These are phyloP conservation scores for Sycobia sp. DNA, from an alignment of 1,140 invertebrate species.

Conservation along the genomic window DNA sequence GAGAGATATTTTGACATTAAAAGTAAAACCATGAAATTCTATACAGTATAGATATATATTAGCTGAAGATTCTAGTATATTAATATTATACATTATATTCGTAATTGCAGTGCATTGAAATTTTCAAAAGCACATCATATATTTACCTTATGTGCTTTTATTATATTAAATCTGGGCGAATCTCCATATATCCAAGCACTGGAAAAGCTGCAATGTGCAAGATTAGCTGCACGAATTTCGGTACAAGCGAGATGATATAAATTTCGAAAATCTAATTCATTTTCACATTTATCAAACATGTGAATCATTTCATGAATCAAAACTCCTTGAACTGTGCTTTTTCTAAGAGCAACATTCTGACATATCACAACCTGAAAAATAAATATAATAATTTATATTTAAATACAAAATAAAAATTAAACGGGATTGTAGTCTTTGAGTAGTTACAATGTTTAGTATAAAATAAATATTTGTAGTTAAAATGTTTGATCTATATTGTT, in stretches of 20 bases:
- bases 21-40: too few species aligned
- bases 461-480: too few species aligned
- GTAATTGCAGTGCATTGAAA: too few species aligned
- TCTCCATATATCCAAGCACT: constrained; percentile 79
- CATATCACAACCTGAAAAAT: constrained; percentile 83
- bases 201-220: constrained; percentile 88
- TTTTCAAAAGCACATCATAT: too few species aligned
- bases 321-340: constrained; percentile 76
- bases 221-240: constrained; percentile 89
- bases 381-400: background rate
- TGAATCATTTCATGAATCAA: constrained; percentile 93
- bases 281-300: constrained; percentile 94
- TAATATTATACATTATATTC: too few species aligned
- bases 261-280: constrained; percentile 88
- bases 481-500: too few species aligned
- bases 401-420: background rate
- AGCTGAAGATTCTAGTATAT: too few species aligned
- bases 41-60: too few species aligned
- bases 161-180: constrained; percentile 75
- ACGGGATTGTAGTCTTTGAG: too few species aligned
- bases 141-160: constrained; percentile 71
- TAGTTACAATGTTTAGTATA: too few species aligned
- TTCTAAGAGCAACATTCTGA: constrained; percentile 76
- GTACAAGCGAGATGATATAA: constrained; percentile 93
- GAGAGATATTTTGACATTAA: too few species aligned